Conservation (phyloP, 2,797 vertebrate species). For the Danio aesculapii region DNA sequence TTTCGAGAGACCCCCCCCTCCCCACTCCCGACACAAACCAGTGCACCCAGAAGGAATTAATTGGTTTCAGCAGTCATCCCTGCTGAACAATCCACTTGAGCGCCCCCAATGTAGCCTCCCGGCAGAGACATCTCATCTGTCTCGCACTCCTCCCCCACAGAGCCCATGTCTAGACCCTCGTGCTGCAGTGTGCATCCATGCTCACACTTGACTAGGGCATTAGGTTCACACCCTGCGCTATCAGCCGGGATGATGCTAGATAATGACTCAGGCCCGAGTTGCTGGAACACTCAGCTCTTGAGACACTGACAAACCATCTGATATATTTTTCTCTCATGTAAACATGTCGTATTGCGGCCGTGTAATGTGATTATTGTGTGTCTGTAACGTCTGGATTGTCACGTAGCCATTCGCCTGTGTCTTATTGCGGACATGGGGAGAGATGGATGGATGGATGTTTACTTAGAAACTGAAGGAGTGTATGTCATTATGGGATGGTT, state of each 20-base stretch:
- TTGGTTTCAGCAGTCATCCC: conserved; percentile 78
- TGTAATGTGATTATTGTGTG: conserved; percentile 24
- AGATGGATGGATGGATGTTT: background rate
- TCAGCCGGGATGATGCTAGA: conserved; percentile 52
- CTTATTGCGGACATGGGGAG: background rate
- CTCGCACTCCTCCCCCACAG: conserved; percentile 55
- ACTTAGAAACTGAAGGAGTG: background rate
- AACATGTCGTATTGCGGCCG: conserved; percentile 17
- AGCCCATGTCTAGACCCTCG: conserved; percentile 57
- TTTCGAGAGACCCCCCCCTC: conserved; percentile 37
- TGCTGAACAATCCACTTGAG: conserved; percentile 63
- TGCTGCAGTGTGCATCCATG: conserved; percentile 43
- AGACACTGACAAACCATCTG: conserved; percentile 15
- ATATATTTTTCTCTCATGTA: background rate
- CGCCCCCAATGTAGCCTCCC: conserved; percentile 46
- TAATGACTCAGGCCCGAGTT: conserved; percentile 50
- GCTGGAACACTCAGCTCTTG: conserved; percentile 1
- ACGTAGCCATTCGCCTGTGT: background rate
- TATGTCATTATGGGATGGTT: background rate
- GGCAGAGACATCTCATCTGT: conserved; percentile 57
- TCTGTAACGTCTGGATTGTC: conserved; percentile 11
- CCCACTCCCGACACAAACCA: conserved; percentile 74
- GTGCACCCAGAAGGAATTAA: conserved; percentile 82
- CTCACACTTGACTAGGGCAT: conserved; percentile 40
- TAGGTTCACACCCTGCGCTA: conserved; percentile 43